Conservation (phyloP, 2,888 invertebrate genomes). For the Drosophila silvestris region DNA sequence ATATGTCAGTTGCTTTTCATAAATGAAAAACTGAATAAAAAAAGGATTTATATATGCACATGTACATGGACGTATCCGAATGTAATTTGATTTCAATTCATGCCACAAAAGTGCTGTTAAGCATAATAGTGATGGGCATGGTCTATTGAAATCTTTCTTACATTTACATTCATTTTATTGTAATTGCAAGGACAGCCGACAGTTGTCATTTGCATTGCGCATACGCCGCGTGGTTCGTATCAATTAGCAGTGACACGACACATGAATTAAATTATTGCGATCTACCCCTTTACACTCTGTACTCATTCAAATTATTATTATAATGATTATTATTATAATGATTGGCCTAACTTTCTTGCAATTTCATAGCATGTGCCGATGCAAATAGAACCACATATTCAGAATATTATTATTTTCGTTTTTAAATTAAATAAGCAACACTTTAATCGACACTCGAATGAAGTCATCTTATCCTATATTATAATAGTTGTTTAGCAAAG, state of each 20-base stretch:
- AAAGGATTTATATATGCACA: background rate
- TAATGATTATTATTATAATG: no score
- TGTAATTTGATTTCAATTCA: constrained; percentile 35
- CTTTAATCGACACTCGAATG: background rate
- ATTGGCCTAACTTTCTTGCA: no score
- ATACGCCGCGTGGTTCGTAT: constrained; percentile 10
- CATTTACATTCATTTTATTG: constrained; percentile 22
- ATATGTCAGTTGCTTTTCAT: background rate
- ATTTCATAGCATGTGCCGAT: no score
- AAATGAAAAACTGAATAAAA: background rate
- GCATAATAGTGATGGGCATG: constrained; percentile 1
- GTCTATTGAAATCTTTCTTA: constrained; percentile 24
- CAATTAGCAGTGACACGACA: constrained; percentile 22
- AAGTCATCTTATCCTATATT: background rate
- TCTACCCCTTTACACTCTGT: background rate
- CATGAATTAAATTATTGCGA: constrained; percentile 3
- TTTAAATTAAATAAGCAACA: background rate
- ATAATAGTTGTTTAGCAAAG: background rate
- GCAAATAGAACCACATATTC: no score
- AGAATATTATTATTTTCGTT: background rate
- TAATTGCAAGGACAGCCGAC: background rate
- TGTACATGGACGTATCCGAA: constrained; percentile 26
- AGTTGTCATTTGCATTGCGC: constrained; percentile 8
- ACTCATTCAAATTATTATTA: no score
- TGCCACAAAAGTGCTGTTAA: constrained; percentile 8